phyloP scores from a whole-genome alignment of 2,113 vertebrate species.

The Arothron firmamentum region DNA sequence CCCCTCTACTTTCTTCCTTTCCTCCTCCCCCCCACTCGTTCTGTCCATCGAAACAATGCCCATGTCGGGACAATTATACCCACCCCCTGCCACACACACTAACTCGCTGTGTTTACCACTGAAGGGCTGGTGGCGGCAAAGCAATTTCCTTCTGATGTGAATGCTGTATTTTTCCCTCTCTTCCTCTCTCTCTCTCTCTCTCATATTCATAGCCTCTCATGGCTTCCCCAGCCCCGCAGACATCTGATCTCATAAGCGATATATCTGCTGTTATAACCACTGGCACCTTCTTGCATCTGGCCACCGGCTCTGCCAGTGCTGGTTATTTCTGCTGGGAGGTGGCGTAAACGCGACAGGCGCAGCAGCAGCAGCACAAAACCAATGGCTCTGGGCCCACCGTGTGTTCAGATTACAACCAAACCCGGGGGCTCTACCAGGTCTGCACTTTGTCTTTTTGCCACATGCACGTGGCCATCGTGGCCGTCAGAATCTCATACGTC shows the following conservation, averaged over 20 bases:
- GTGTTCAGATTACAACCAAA: constrained; percentile 50
- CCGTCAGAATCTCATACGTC: constrained; percentile 17
- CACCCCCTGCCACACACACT: constrained; percentile 65
- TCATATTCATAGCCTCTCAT: constrained; percentile 62
- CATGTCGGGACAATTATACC: constrained; percentile 74
- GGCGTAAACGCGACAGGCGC: constrained; percentile 59
- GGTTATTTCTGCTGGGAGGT: constrained; percentile 72
- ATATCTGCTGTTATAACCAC: constrained; percentile 73
- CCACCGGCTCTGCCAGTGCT: constrained; percentile 70
- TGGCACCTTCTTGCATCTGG: constrained; percentile 70
- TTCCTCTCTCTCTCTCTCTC: constrained; percentile 34
- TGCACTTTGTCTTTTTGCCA: background rate
- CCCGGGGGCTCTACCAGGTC: constrained; percentile 42
- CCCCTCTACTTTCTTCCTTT: constrained; percentile 46
- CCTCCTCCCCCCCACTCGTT: constrained; percentile 57
- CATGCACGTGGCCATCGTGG: constrained; percentile 28
- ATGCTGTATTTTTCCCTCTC: constrained; percentile 53
- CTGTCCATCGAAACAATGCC: constrained; percentile 74
- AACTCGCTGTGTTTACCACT: constrained; percentile 70
- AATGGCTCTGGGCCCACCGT: constrained; percentile 40
- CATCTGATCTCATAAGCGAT: constrained; percentile 78
- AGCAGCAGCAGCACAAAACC: constrained; percentile 56
- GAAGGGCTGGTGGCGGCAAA: constrained; percentile 72
- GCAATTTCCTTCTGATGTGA: constrained; percentile 75
- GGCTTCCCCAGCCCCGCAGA: constrained; percentile 66